Percentiles rank a stretch among this genome's conserved stretches.
These are phyloP conservation scores for Channa maculata DNA, from an alignment of 2,113 vertebrate species.

Conservation along the genomic window DNA sequence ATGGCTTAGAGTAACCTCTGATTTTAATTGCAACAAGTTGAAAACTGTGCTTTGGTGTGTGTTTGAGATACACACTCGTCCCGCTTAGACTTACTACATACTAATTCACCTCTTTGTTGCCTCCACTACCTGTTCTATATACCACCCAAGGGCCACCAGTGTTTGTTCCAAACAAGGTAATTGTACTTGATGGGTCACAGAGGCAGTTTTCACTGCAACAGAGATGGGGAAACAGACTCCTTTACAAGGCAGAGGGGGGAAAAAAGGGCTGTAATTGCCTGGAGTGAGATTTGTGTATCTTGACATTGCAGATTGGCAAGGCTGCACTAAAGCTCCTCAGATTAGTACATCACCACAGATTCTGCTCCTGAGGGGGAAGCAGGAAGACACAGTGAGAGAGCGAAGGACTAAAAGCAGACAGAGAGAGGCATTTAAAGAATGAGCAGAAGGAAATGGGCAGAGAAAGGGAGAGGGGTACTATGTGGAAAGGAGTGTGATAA, in stretches of 20 bases:
- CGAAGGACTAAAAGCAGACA: slow-evolving; percentile 59
- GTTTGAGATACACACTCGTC: no score
- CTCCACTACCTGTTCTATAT: slow-evolving; percentile 10
- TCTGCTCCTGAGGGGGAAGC: slow-evolving; percentile 58
- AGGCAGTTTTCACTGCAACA: slow-evolving; percentile 52
- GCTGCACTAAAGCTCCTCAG: slow-evolving; percentile 69
- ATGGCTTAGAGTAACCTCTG: not conserved
- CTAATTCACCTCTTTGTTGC: slow-evolving; percentile 17
- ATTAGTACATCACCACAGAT: slow-evolving; percentile 75
- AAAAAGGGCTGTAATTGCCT: slow-evolving; percentile 73
- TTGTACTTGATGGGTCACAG: slow-evolving; percentile 59
- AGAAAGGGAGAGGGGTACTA: slow-evolving; percentile 32
- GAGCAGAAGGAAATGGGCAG: slow-evolving; percentile 44
- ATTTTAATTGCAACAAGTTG: not conserved
- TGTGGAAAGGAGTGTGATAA: slow-evolving; percentile 43
- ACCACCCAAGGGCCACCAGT: slow-evolving; percentile 29
- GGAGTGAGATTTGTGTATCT: slow-evolving; percentile 75
- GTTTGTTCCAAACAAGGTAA: slow-evolving; percentile 56
- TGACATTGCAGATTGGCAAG: slow-evolving; percentile 79
- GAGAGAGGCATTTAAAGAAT: slow-evolving; percentile 54
- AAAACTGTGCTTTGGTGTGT: not conserved
- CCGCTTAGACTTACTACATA: not conserved
- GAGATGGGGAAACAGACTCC: slow-evolving; percentile 50
- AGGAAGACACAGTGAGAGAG: slow-evolving; percentile 47
- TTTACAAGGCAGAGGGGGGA: slow-evolving; percentile 30